phyloP scores from a whole-genome alignment of 2,113 vertebrate species.

The Coturnix japonica region DNA sequence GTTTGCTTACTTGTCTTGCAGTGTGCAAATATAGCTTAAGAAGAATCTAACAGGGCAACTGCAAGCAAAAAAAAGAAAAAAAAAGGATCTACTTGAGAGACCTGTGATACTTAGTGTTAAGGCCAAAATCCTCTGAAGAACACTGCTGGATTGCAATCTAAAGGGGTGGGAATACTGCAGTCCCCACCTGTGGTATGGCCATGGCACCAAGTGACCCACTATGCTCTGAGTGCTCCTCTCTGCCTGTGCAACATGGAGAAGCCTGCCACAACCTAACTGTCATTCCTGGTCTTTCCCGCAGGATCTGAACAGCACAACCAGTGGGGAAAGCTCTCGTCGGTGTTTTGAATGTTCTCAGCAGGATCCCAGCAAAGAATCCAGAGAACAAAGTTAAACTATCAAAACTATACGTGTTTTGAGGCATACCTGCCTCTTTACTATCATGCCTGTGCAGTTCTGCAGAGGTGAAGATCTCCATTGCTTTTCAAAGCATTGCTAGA shows the following conservation, averaged over 20 bases:
- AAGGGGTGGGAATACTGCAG: rapidly evolving
- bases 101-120: background rate
- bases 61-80: background rate
- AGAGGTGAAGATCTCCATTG: background rate
- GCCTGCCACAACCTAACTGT: background rate
- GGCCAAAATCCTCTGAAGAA: background rate
- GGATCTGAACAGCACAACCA: background rate
- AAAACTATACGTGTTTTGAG: background rate
- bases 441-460: background rate
- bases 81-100: background rate
- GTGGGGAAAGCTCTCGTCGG: background rate
- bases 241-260: rapidly evolving
- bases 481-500: background rate
- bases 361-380: rapidly evolving
- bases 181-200: rapidly evolving
- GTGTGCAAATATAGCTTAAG: background rate
- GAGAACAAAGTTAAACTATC: background rate
- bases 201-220: rapidly evolving
- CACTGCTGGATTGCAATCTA: background rate
- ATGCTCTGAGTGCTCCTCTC: background rate
- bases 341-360: background rate
- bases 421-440: rapidly evolving
- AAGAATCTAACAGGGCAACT: background rate
- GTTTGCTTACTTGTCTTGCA: background rate
- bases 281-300: background rate